Conservation (phyloP, 1,140 invertebrate genomes). For the Pinna nobilis region DNA sequence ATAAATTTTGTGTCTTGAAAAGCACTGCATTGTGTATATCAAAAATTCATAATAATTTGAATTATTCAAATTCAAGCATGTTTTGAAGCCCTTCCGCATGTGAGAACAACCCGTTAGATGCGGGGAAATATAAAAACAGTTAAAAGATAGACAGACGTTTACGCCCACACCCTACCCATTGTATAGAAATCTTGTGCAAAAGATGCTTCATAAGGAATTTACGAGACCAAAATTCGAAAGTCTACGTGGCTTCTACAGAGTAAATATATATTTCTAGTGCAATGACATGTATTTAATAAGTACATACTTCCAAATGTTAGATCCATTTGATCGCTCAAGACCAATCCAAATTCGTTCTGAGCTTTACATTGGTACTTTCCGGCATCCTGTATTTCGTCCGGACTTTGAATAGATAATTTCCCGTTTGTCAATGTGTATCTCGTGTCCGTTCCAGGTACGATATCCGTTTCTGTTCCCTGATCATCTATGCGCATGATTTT, state of each 20-base stretch:
- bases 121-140: no score
- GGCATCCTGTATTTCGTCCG: slow-evolving; percentile 82
- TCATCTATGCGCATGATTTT: slow-evolving; percentile 67
- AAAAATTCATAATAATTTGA: no score
- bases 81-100: no score
- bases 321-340: slow-evolving; percentile 90
- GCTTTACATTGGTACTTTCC: slow-evolving; percentile 96
- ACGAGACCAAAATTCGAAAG: neutral
- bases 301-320: slow-evolving; percentile 88
- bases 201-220: neutral
- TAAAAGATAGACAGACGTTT: no score
- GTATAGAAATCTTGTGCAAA: neutral
- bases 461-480: slow-evolving; percentile 74
- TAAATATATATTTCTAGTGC: neutral
- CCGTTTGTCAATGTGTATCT: slow-evolving; percentile 94
- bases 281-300: neutral
- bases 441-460: slow-evolving; percentile 74
- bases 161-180: no score
- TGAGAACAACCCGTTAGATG: no score
- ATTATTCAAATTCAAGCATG: no score
- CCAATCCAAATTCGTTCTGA: slow-evolving; percentile 91
- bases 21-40: no score
- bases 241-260: neutral
- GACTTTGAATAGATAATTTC: slow-evolving; percentile 90
- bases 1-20: no score